phyloP scores from a whole-genome alignment of 2,888 invertebrate species.

The Buathra laborator region DNA sequence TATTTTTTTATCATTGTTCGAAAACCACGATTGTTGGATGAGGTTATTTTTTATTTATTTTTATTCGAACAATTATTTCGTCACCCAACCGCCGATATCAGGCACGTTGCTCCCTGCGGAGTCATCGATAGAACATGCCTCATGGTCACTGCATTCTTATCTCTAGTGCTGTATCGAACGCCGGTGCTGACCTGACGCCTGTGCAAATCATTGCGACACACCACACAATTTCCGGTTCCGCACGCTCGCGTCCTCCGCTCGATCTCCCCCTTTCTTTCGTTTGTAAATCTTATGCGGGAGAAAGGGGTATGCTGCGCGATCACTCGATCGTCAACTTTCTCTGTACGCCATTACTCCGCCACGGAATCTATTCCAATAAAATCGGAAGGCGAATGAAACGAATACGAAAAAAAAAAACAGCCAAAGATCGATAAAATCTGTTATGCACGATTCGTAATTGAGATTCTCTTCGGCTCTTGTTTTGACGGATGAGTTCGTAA shows the following conservation, averaged over 20 bases:
- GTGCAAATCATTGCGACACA: constrained; percentile 45
- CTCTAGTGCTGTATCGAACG: constrained; percentile 19
- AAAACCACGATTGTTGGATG: neutral
- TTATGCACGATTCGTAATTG: no score
- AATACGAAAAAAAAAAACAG: neutral
- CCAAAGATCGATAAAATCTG: no score
- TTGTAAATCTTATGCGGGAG: constrained; percentile 6
- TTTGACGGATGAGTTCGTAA: neutral
- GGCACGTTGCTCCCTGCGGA: constrained; percentile 5
- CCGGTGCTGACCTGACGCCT: constrained; percentile 43
- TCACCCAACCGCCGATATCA: neutral
- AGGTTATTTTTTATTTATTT: constrained; percentile 7
- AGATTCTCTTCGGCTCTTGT: no score
- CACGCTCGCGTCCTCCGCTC: constrained; percentile 8
- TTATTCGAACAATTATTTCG: constrained; percentile 19
- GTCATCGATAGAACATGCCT: constrained; percentile 30
- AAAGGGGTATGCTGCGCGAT: constrained; percentile 5
- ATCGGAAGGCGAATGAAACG: neutral
- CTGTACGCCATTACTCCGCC: neutral
- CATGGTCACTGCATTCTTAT: constrained; percentile 33
- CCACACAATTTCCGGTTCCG: constrained; percentile 45
- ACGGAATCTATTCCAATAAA: neutral
- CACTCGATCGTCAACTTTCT: constrained; percentile 39
- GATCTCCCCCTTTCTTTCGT: neutral
- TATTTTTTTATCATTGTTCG: neutral